These are phyloP conservation scores for Porites australiensis DNA, from an alignment of 64 coral and sea anemone genomes.

Conservation along the genomic window DNA sequence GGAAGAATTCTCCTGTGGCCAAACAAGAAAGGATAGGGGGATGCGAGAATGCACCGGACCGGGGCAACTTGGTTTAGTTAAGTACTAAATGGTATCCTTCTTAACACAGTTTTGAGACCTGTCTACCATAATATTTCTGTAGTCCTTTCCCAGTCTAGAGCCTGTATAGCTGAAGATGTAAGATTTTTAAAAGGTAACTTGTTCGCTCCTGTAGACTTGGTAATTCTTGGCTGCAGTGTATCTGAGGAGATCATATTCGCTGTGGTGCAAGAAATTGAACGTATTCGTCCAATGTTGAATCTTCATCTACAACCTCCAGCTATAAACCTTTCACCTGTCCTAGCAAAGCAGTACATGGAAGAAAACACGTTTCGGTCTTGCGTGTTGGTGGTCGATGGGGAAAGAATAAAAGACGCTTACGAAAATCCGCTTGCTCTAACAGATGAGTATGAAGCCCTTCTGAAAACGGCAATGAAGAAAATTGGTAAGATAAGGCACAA, in stretches of 20 bases:
- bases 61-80: no score
- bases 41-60: no score
- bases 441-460: neutral
- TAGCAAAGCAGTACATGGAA: neutral
- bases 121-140: no score
- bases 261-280: neutral
- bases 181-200: no score
- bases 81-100: no score
- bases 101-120: no score
- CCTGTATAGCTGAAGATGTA: no score
- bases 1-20: no score
- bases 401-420: neutral
- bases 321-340: neutral
- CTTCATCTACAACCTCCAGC: neutral
- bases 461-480: neutral
- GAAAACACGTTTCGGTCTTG: neutral
- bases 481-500: slow-evolving; percentile 15
- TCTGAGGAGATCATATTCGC: neutral
- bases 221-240: slow-evolving; percentile 13
- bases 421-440: neutral
- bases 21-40: no score
- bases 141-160: no score
- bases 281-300: neutral
- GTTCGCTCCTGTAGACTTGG: slow-evolving; percentile 1
- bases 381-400: slow-evolving; percentile 10